Conservation (phyloP, 2,113 vertebrate genomes). For the Piaya cayana region DNA sequence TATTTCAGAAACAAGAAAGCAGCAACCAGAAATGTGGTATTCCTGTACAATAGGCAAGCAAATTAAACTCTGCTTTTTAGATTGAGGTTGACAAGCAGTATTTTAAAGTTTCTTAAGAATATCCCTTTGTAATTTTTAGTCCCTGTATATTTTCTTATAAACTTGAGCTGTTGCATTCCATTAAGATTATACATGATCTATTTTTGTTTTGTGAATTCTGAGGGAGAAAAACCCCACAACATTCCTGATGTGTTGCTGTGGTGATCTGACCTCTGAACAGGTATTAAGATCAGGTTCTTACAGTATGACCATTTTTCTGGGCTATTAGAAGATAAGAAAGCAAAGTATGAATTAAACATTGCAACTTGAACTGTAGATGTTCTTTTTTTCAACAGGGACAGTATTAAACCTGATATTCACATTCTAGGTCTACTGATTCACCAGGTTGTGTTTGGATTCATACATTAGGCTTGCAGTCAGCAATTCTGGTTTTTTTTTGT, state of each 20-base stretch:
- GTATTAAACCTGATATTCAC: not conserved
- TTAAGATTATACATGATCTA: not conserved
- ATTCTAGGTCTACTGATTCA: not conserved
- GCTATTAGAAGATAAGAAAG: not conserved
- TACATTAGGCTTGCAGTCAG: not conserved
- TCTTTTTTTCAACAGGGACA: not conserved
- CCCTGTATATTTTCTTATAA: not conserved
- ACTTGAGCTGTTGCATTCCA: not conserved
- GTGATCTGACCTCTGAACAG: not conserved
- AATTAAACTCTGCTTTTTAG: not conserved
- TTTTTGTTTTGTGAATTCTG: not conserved
- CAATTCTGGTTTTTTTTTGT: not conserved
- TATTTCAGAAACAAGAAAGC: not conserved
- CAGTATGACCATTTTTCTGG: not conserved
- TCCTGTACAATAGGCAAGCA: not conserved
- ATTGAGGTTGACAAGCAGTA: not conserved
- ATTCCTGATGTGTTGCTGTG: not conserved
- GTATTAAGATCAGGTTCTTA: not conserved
- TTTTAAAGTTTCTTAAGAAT: not conserved
- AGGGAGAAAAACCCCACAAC: not conserved
- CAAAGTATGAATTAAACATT: not conserved
- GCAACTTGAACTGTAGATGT: not conserved
- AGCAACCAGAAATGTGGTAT: rapidly evolving
- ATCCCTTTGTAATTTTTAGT: not conserved
- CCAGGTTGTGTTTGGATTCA: not conserved